Evolutionary conservation across 2,888 invertebrate genomes (phyloP), one percentile per base, ranked within the genome.

Genomic region (Tetrapedia diversipes): DNA sequence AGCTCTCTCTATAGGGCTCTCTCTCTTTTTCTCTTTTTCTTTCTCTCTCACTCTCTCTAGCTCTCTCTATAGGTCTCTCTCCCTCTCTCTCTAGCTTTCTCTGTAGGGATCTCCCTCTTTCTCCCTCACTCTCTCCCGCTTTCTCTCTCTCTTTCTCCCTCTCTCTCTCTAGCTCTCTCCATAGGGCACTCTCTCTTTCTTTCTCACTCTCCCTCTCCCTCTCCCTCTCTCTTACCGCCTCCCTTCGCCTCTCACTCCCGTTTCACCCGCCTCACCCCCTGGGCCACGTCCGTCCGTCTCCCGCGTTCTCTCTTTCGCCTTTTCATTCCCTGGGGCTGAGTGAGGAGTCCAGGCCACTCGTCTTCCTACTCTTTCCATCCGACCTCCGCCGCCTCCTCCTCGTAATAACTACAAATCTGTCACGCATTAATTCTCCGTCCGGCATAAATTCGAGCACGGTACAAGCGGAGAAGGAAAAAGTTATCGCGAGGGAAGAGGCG

Each of bases 361-460:
- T 88, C 87, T 87, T 87, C 84, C 83, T 83, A 81, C 87, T 85
- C 83, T 82, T 83, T 86, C 81, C 85, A 80, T 75, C 83, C 81
- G 56, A 65, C 57, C 78, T 67, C 79, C 77, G 79, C 68, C 75
- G 78, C 69, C 77, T 70, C 84, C 83, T 84, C 84, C 87, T 88
- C 87, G 89, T 89, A 90, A 90, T 90, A 91, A 90, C 90, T 90
- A 90, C 91, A 90, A 91, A 91, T 90, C 91, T 91, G 91, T 91
- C 91, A 89, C 89, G 87, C 91, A 90, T 91, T 91, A 91, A 91
- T 91, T 91, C 90, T 89, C 89, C 87, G 89, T 87, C 89, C 88
- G 86, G 91, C 90, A 90, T 91, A 91, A 91, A 91, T 91, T 91
- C 87, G 87, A 88, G 86, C 85, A 88, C 82, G 86, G 87, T 88